Evolutionary conservation across 1,140 invertebrate genomes (phyloP), one percentile per base, ranked within the genome.

Genomic region (Tetramorium simillimum): DNA sequence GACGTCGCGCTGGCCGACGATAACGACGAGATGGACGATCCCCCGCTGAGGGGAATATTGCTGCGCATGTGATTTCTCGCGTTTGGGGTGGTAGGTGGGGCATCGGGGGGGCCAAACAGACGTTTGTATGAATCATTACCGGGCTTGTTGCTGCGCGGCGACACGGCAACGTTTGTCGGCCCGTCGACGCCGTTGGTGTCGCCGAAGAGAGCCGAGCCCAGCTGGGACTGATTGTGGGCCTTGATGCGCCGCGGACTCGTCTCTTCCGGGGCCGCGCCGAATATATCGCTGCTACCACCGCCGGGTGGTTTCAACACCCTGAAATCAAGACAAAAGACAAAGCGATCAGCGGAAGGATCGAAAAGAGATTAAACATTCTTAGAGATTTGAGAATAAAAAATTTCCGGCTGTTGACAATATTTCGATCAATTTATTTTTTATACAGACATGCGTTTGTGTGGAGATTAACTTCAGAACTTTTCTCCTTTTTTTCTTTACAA

Each of bases 241-340:
- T 95, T 94, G 49, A 93, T 86, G 70, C 94, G 92, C 58, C 95
- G 92, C 7, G 94, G 94, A 87, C 93, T 95, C 46, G 91, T 92
- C 62, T 93, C 92, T 33, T 95, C 94, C 5, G 89, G 90, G 6
- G 90, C 88, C 7, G 93, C 82, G 56, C 96, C 96, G 92, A 97
- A 97, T 85, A 97, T 96, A 92, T 97, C 96, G 91, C 96, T 96
- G 89, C 95, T 96, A 7, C 96, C 96, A 86, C 96, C 96, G 73
- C 97, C 97, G 67, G 96, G 96, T n/a, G 96, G 97, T 92, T 96
- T 96, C 89, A 97, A 91, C 33, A 97, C 96, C 93, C 97, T 97
- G 91, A 6, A 91, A 88, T 69, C 28, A 76, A 88, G 43, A 89
- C 21, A 14, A 67, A 75, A n/a, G 3, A 0, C 18, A 10, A 37